Percentiles rank a stretch among this genome's conserved stretches.
These are phyloP conservation scores for Pseudochirops corinnae DNA, from an alignment of 2,797 vertebrate species.

Conservation along the genomic window DNA sequence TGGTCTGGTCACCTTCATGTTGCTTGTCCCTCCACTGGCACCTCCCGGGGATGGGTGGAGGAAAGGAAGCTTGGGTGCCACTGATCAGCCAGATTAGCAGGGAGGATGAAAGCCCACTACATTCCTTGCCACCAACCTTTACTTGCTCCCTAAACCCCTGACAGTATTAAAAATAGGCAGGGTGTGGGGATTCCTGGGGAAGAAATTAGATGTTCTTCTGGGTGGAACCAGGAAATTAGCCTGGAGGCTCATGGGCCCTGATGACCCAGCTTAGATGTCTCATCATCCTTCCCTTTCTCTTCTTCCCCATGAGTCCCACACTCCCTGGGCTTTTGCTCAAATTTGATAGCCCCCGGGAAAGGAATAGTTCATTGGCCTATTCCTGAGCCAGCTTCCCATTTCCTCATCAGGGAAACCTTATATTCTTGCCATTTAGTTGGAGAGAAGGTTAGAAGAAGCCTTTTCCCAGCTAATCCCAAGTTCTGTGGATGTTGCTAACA, in stretches of 20 bases:
- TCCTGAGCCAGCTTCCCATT: conserved; percentile 13
- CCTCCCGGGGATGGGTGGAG: not conserved
- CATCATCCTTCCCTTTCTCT: not conserved
- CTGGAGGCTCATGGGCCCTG: not conserved
- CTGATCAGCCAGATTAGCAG: not conserved
- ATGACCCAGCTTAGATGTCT: not conserved
- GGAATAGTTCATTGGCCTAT: not conserved
- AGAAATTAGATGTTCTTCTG: not conserved
- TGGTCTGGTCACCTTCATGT: not conserved
- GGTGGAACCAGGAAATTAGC: conserved; percentile 5
- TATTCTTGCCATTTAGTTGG: conserved; percentile 24
- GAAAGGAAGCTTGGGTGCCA: not conserved
- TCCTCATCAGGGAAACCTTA: conserved; percentile 38
- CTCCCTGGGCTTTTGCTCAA: not conserved
- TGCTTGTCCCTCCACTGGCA: not conserved
- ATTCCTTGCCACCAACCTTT: conserved; percentile 1
- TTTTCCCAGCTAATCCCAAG: not conserved
- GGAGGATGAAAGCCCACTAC: not conserved
- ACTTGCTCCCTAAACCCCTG: conserved; percentile 38
- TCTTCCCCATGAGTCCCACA: not conserved
- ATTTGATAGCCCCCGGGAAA: not conserved
- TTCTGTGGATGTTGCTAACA: not conserved
- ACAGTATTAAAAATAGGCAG: conserved; percentile 66
- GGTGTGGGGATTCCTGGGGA: conserved; percentile 2
- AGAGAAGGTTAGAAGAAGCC: not conserved